Evolutionary conservation across 2,113 vertebrate species (phyloP).

Genomic region (Serranochromis macrocephalus): DNA sequence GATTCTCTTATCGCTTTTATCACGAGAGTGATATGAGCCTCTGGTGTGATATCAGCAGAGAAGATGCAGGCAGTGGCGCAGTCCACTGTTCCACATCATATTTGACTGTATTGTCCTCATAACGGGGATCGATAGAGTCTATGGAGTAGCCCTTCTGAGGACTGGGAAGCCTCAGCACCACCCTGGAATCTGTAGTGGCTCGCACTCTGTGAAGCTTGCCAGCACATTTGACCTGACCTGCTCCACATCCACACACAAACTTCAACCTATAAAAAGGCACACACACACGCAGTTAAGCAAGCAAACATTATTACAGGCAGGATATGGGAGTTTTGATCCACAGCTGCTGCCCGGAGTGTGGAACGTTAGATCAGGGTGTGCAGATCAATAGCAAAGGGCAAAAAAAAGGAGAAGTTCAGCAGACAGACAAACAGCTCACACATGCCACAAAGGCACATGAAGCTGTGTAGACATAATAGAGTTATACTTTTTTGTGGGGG

Average conservation of each 20-base stretch:
- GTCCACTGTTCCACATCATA: neutral
- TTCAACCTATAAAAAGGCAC: neutral
- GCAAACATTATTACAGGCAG: neutral
- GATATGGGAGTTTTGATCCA: neutral
- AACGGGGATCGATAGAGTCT: neutral
- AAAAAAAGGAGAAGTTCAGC: neutral
- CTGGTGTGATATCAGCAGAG: neutral
- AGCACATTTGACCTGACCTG: neutral
- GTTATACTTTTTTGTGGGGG: neutral
- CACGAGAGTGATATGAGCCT: fast-evolving
- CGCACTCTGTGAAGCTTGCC: neutral
- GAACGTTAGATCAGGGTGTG: constrained; percentile 1
- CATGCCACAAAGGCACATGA: neutral
- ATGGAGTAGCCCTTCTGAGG: neutral
- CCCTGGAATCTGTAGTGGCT: constrained; percentile 11
- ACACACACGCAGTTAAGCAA: neutral
- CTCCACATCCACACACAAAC: neutral
- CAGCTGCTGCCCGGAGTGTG: neutral
- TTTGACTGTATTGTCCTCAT: neutral
- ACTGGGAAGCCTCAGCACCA: neutral
- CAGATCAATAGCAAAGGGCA: constrained; percentile 9
- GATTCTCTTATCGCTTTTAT: neutral
- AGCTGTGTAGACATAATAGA: neutral
- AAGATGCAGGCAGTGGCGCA: neutral
- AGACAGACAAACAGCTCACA: neutral